A percentile compares a stretch with the other conserved stretches of the same genome.
Evolutionary conservation across 2,888 invertebrate species (phyloP).

Genomic region (Copidosoma aretas): DNA sequence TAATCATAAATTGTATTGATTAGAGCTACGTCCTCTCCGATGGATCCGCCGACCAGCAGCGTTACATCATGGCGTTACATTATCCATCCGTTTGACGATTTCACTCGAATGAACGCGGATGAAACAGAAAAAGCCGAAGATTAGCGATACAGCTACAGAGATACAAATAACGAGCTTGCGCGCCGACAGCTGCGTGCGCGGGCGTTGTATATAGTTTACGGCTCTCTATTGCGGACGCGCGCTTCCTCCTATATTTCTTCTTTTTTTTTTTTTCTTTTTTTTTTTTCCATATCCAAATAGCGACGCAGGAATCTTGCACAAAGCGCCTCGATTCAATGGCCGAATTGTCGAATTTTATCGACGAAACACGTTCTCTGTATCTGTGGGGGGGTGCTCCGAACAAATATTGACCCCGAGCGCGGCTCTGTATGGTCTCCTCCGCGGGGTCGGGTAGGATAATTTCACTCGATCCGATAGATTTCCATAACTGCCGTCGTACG

Average conservation of each 20-base stretch:
- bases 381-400: neutral
- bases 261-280: no score
- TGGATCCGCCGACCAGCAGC: no score
- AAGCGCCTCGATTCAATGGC: constrained; percentile 46
- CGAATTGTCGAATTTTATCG: constrained; percentile 57
- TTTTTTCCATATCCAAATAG: no score
- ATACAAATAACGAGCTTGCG: neutral
- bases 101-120: constrained; percentile 31
- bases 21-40: no score
- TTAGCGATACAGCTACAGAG: neutral
- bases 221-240: constrained; percentile 45
- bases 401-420: constrained; percentile 22
- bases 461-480: no score
- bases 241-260: constrained; percentile 23
- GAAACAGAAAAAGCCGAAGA: neutral
- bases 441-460: no score
- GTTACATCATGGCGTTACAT: no score
- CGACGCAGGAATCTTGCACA: no score
- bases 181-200: neutral
- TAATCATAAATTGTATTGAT: no score
- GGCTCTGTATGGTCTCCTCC: no score
- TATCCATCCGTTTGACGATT: constrained; percentile 8
- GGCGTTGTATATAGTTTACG: constrained; percentile 46
- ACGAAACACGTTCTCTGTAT: constrained; percentile 38
- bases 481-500: no score